Base-by-base conservation (phyloP, 2,113 vertebrate species). In the Ramphastos sulfuratus region DNA sequence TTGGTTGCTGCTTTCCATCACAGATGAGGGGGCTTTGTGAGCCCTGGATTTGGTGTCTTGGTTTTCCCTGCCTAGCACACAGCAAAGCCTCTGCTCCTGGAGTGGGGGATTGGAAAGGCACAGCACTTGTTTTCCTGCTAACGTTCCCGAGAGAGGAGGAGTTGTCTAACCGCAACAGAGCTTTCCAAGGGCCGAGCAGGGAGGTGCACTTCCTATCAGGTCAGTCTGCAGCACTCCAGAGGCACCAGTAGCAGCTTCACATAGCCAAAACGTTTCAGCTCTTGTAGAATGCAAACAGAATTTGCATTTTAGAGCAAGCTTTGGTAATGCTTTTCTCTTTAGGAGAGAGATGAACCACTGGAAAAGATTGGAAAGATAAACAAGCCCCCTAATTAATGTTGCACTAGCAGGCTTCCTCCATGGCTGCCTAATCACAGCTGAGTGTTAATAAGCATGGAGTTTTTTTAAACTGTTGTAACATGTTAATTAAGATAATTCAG, bases 401-500 rank as follows among this genome's bases (percentile, higher is more conserved):
- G 87, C 67, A 59, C 82, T 96, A 90, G 58, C 42, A 74, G 64
- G 64, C 91, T 94, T 96, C 89, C 88, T 90, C 81, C 7, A 4
- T 96, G 96, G 71, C 70, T 95, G 94, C 74, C 94, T 97, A 96
- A 97, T 96, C 92, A 74, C 85, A 81, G 92, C 95, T 84, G 96
- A 95, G 96, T 91, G 92, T 93, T 97, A 97, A 96, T 97, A 97
- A 95, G 96, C 94, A 64, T 76, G 61, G 61, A 93, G 80, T 81
- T 55, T 93, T 94, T 97, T 96, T 44, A 94, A 92, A 97, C 93
- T 96, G 70, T 97, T 97, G 95, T 95, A 97, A 97, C 95, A 91
- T 97, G 96, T 98, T 98, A 97, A 98, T 98, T 98, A 97, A 96
- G 96, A 97, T 97, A 97, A 97, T 97, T 98, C 82, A 61, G 85